A percentile compares a stretch with the other conserved stretches of the same genome.
These are phyloP conservation scores for Perdita meconis DNA, from an alignment of 2,888 invertebrate genomes.

Conservation along the genomic window DNA sequence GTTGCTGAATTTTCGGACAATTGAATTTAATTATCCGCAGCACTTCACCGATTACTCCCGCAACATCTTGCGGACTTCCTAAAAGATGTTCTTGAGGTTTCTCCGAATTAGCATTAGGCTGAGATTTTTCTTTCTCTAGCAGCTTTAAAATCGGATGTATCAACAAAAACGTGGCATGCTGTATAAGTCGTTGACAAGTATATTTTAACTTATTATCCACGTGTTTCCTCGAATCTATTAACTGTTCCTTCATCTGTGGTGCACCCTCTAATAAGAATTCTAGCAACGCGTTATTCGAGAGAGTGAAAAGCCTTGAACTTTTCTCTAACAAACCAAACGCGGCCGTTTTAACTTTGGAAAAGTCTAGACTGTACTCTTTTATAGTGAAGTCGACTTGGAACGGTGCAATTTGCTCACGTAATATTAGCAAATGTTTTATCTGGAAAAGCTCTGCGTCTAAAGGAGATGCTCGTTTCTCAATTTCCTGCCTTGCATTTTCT, in stretches of 20 bases:
- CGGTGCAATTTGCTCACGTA: conserved; percentile 98
- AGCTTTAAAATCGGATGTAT: conserved; percentile 91
- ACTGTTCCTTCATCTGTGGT: conserved; percentile 95
- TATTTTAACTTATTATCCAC: conserved; percentile 96
- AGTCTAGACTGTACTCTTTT: conserved; percentile 96
- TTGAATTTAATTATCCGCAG: conserved; percentile 92
- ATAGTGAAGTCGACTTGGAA: conserved; percentile 98
- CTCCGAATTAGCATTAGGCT: conserved; percentile 51
- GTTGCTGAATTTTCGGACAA: conserved; percentile 92
- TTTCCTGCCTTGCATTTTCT: conserved; percentile 91
- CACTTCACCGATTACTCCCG: conserved; percentile 90
- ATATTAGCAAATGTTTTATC: conserved; percentile 98
- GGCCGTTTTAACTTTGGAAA: conserved; percentile 95
- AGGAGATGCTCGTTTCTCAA: conserved; percentile 90
- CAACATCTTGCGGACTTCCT: conserved; percentile 90
- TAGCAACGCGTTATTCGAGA: conserved; percentile 95
- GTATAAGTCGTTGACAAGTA: conserved; percentile 95
- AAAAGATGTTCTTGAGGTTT: conserved; percentile 86
- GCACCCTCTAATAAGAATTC: conserved; percentile 97
- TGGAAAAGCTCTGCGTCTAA: conserved; percentile 98
- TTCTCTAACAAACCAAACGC: conserved; percentile 91
- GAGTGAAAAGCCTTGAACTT: conserved; percentile 91
- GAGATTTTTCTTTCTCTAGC: conserved; percentile 88
- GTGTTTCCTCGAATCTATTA: conserved; percentile 97
- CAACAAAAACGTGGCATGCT: conserved; percentile 90